These are phyloP conservation scores for Cetonia aurata DNA, from an alignment of 2,888 invertebrate species.

Conservation along the genomic window DNA sequence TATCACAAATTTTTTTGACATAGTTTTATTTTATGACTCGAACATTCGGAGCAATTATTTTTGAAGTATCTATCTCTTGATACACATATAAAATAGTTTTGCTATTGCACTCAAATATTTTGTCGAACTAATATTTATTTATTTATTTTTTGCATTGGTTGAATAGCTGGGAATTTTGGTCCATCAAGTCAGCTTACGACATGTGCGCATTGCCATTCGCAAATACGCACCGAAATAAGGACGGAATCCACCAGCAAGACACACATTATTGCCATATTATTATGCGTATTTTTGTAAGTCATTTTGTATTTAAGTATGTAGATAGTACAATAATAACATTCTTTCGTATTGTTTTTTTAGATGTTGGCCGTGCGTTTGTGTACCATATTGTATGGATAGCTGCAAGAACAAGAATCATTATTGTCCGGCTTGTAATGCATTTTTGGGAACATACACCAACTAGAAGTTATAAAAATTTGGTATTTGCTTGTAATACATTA, in stretches of 20 bases:
- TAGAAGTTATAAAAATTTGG: background rate
- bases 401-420: slow-evolving; percentile 46
- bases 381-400: slow-evolving; percentile 44
- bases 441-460: slow-evolving; percentile 33
- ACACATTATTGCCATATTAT: slow-evolving; percentile 66
- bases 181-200: slow-evolving; percentile 60
- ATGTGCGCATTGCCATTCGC: slow-evolving; percentile 66
- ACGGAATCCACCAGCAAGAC: slow-evolving; percentile 66
- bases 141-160: no score
- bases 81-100: no score
- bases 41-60: no score
- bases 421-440: slow-evolving; percentile 36
- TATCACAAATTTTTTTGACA: no score
- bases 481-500: no score
- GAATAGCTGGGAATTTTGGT: slow-evolving; percentile 56
- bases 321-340: no score
- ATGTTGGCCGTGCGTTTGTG: slow-evolving; percentile 26
- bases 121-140: no score
- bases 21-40: no score
- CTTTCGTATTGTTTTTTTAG: slow-evolving; percentile 28
- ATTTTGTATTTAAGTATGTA: no score
- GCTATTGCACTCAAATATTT: no score
- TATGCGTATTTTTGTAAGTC: slow-evolving; percentile 66
- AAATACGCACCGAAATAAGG: slow-evolving; percentile 63
- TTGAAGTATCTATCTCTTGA: no score